Base-by-base conservation (phyloP, 2,113 vertebrate species). In the Maccullochella peelii region DNA sequence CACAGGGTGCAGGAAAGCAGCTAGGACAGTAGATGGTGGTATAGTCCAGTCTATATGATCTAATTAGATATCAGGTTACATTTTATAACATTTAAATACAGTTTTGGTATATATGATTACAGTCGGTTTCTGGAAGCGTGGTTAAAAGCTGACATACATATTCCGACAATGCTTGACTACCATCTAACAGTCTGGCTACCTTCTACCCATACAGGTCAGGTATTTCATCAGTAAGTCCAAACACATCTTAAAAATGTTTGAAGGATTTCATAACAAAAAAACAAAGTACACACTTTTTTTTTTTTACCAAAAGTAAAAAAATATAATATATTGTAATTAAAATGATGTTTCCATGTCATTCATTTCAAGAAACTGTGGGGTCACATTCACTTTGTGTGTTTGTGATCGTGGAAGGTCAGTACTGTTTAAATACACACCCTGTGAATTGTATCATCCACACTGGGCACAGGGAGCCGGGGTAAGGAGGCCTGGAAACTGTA, bases 401-500 rank as follows among this genome's bases (percentile, higher is more conserved):
- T 86, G 25, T 55, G 36, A 9, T 63, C 14, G 21, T 67, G 15
- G 12, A 52, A 49, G 14, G 20, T 72, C 8, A 52, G 21, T 49
- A 3, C 4, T 63, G 52, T 25, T 16, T 63, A 18, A 38, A 40
- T 36, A 75, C 95, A 93, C 59, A 99, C 98, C 96, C 97, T 95
- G 1, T 65, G n/a, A 75, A 99, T 75, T 6, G 98, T 99, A 83
- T 96, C 96, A 8, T 96, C 90, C 91, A 99, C 95, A 0, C 87
- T 88, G 36, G 98, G 98, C 44, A 99, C 97, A 0, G 98, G 97
- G 1, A 98, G 96, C 76, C 95, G 96, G 61, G 98, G 98, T 11
- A 99, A 93, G 2, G 97, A 97, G 0, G 96, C 96, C 94, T 99
- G 98, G 94, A 98, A 98, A 91, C 97, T 99, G 94, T 98, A 99